A percentile compares a stretch with the other conserved stretches of the same genome.
These are phyloP conservation scores for Syrista parreyssii DNA, from an alignment of 2,888 invertebrate species.

Conservation along the genomic window DNA sequence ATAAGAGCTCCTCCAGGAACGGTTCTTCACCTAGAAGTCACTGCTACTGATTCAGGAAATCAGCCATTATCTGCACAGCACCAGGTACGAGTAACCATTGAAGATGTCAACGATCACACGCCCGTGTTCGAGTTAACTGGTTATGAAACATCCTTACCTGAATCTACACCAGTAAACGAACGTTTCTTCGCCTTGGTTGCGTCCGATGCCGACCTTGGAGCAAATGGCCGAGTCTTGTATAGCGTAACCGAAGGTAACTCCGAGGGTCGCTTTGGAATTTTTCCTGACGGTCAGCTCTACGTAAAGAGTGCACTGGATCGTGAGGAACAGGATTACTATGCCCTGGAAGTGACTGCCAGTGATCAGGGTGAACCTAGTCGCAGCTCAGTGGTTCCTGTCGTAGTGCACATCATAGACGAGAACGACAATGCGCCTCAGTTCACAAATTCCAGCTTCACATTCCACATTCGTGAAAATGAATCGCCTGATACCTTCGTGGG, in stretches of 20 bases:
- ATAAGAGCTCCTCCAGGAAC: conserved; percentile 81
- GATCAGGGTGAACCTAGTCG: conserved; percentile 84
- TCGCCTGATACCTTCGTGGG: conserved; percentile 92
- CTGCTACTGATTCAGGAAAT: conserved; percentile 86
- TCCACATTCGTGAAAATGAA: conserved; percentile 89
- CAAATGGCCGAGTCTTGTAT: conserved; percentile 84
- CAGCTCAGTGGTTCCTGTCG: conserved; percentile 89
- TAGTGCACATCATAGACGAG: conserved; percentile 94
- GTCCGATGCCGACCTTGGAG: conserved; percentile 86
- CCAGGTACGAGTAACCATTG: conserved; percentile 77
- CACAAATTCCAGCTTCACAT: conserved; percentile 89
- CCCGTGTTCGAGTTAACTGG: conserved; percentile 92
- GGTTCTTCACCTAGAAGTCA: conserved; percentile 79
- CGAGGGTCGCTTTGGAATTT: conserved; percentile 90
- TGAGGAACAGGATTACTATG: conserved; percentile 92
- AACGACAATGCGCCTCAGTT: conserved; percentile 97
- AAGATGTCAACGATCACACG: conserved; percentile 95
- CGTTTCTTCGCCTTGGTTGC: conserved; percentile 91
- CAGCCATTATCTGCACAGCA: conserved; percentile 82
- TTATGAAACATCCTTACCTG: conserved; percentile 91
- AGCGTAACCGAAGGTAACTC: conserved; percentile 87
- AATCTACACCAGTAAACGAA: conserved; percentile 91
- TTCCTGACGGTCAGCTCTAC: conserved; percentile 93
- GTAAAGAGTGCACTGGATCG: conserved; percentile 88
- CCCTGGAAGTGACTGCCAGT: conserved; percentile 83